Base-by-base conservation (phyloP, 2,888 invertebrate species). In the Dryomyza anilis region DNA sequence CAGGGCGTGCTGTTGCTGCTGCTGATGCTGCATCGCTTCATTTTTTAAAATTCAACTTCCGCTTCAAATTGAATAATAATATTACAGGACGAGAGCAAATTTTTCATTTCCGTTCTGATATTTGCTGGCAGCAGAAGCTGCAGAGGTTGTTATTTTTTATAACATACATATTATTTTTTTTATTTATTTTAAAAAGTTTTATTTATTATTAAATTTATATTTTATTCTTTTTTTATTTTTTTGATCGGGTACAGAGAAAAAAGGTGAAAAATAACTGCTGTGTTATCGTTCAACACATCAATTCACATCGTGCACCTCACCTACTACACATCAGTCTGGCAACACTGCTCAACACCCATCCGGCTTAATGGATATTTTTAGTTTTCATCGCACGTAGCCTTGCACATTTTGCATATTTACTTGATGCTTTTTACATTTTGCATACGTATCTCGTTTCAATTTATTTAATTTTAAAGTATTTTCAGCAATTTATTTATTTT, bases 381-480 rank as follows among this genome's bases (percentile, higher is more conserved):
- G 43, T 43, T 43, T 43, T 43, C 43, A 43, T 43, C 43, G 43
- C 43, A 43, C 43, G 43, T 43, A 43, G n/a, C 16, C 19, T 43
- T 43, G 43, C 2, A 19, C 43, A n/a, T 36, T 55, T 55, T 55
- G 21, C 55, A 55, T 55, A 12, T 55, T 55, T 21, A 55, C 55
- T 55, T 36, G 36, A 55, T 55, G 33, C 36, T 36, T 55, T 55
- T 55, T n/a, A n/a, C n/a, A n/a, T n/a, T n/a, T n/a, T n/a, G n/a
- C n/a, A 33, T 36, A 25, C 27, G 50, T 50, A 43, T 43, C 19
- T 43, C n/a, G 14, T 36, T 50, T 25, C 50, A 23, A 25, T 50
- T 50, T 50, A 50, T 50, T 55, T 55, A 33, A 55, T 55, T 55
- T 55, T 14, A 55, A 55, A 19, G 36, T 36, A 21, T 55, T 27